Conservation (phyloP, 2,113 vertebrate genomes). For the Amphilophus citrinellus region DNA sequence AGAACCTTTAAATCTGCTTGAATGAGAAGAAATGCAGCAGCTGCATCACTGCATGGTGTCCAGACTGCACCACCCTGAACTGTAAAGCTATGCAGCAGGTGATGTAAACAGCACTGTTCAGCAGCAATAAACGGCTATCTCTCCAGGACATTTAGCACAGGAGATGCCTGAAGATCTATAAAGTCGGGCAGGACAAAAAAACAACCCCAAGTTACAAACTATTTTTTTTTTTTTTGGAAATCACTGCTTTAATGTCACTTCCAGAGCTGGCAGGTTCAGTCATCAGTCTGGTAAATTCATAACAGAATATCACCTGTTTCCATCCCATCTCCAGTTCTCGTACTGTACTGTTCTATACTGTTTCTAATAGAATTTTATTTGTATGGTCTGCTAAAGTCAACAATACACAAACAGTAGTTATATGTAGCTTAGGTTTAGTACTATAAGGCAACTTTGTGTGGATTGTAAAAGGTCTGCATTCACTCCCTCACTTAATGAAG, state of each 20-base stretch:
- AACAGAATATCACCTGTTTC: not conserved
- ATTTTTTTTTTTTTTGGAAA: not conserved
- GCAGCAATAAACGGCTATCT: slow-evolving; percentile 28
- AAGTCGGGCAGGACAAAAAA: slow-evolving; percentile 10
- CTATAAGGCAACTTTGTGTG: not conserved
- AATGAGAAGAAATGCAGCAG: slow-evolving; percentile 40
- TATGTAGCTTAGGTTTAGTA: not conserved
- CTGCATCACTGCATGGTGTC: slow-evolving; percentile 49
- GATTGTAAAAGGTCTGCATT: slow-evolving; percentile 6
- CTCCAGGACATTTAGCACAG: slow-evolving; percentile 26
- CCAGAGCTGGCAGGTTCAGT: slow-evolving; percentile 22
- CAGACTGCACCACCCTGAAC: slow-evolving; percentile 6
- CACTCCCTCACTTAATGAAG: slow-evolving; percentile 38
- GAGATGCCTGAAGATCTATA: slow-evolving; percentile 16
- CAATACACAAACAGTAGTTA: not conserved
- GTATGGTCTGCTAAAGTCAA: not conserved
- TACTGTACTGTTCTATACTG: not conserved
- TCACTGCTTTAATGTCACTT: slow-evolving; percentile 23
- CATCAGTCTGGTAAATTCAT: slow-evolving; percentile 1
- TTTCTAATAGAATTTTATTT: not conserved
- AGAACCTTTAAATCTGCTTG: slow-evolving; percentile 22
- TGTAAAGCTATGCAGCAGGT: slow-evolving; percentile 50
- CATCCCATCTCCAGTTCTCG: not conserved
- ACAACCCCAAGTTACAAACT: slow-evolving; percentile 7
- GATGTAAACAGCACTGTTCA: slow-evolving; percentile 53